A percentile compares a stretch with the other conserved stretches of the same genome.
These are phyloP conservation scores for Drosophila hamatofila DNA, from an alignment of 2,888 invertebrate species.

Conservation along the genomic window DNA sequence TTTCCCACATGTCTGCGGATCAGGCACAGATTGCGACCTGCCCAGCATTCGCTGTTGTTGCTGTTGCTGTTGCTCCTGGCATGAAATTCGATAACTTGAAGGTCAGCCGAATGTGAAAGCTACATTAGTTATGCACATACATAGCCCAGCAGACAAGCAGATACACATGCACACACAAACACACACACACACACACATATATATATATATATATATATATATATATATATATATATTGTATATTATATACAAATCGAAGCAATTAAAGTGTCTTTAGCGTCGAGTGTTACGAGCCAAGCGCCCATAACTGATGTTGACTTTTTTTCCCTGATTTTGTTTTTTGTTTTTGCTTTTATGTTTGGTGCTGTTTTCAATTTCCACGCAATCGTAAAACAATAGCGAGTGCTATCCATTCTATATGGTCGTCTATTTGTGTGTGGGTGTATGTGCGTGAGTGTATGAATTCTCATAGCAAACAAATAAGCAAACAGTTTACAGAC, in stretches of 20 bases:
- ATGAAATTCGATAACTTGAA: slow-evolving; percentile 70
- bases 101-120: slow-evolving; percentile 71
- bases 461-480: slow-evolving; percentile 69
- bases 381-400: slow-evolving; percentile 78
- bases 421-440: slow-evolving; percentile 31
- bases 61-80: slow-evolving; percentile 1
- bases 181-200: slow-evolving; percentile 13
- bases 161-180: slow-evolving; percentile 10
- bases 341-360: slow-evolving; percentile 1
- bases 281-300: slow-evolving; percentile 37
- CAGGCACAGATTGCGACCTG: slow-evolving; percentile 17
- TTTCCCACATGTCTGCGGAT: slow-evolving; percentile 47
- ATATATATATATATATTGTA: slow-evolving; percentile 20
- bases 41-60: background rate
- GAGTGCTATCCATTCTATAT: slow-evolving; percentile 67
- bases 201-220: slow-evolving; percentile 1
- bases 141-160: slow-evolving; percentile 27
- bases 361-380: slow-evolving; percentile 68
- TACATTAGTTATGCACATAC: slow-evolving; percentile 62
- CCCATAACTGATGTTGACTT: slow-evolving; percentile 44
- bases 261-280: slow-evolving; percentile 79
- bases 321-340: slow-evolving; percentile 24
- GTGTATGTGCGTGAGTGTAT: slow-evolving; percentile 35
- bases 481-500: slow-evolving; percentile 61
- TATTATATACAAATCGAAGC: slow-evolving; percentile 58